Evolutionary conservation across 37 sponge, comb jelly and placozoan species (phyloP).

Genomic region (Beroe forskalii): DNA sequence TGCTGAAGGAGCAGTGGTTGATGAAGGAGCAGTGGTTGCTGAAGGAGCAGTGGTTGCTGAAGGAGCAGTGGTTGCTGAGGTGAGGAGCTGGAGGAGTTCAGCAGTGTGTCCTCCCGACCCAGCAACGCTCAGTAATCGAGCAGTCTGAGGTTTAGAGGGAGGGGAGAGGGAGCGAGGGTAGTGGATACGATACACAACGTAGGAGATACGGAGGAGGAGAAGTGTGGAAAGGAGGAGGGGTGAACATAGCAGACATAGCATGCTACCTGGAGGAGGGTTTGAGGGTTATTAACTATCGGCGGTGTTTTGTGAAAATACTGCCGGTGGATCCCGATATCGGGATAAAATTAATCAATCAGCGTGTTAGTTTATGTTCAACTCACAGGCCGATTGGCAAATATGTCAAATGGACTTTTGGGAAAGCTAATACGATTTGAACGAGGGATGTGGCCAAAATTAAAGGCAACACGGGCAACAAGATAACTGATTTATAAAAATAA

Average conservation of each 20-base stretch:
- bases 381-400: no score
- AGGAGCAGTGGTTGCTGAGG: constrained; percentile 70
- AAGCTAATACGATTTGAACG: no score
- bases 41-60: background rate
- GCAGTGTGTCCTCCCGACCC: constrained; percentile 96
- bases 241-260: background rate
- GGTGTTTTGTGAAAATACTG: no score
- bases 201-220: background rate
- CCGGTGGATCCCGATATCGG: no score
- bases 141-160: constrained; percentile 33
- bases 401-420: no score
- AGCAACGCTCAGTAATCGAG: constrained; percentile 71
- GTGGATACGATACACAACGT: constrained; percentile 51
- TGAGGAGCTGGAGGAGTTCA: constrained; percentile 82
- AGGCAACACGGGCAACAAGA: no score
- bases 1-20: constrained; percentile 65
- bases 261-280: background rate
- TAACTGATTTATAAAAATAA: no score
- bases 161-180: background rate
- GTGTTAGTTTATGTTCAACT: no score
- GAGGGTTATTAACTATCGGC: no score
- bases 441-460: no score
- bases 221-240: background rate
- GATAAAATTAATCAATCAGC: no score
- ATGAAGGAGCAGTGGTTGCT: no score